Base-by-base conservation (phyloP, 2,797 vertebrate species). In the Pagetopsis macropterus region DNA sequence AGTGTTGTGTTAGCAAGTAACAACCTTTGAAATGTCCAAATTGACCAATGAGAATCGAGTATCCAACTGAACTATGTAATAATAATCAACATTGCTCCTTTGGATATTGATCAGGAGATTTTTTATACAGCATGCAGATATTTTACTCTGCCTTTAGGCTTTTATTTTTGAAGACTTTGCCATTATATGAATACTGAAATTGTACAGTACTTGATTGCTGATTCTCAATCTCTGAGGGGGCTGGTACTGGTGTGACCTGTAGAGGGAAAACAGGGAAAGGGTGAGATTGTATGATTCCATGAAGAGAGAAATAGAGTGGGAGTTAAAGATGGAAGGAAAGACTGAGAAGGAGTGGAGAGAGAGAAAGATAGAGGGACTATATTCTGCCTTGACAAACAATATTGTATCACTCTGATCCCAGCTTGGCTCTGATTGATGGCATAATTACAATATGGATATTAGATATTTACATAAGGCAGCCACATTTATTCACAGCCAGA, bases 381-480 rank as follows among this genome's bases (percentile, higher is more conserved):
- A 37, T 78, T 75, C 65, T 79, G 68, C 71, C 45, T 75, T 80
- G 84, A 86, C 88, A 87, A 84, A 64, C 60, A 68, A 78, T 82
- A 82, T 80, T 85, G 77, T 78, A 79, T 82, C 76, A 76, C 67
- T 82, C 46, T 82, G 84, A 89, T 85, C 81, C 78, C 70, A 44
- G 82, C 82, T 70, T 72, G 72, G 50, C 65, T 83, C 78, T 86
- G 86, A 91, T 82, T 89, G 84, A 86, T 88, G 77, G 81, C 76
- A 82, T 84, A 77, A 88, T 87, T 86, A 87, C 76, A 85, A 78
- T 87, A 84, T 86, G 80, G 83, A 84, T 90, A 87, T 83, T 82
- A 84, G 79, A 79, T 88, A 87, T 87, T 86, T 89, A 87, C 78
- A 85, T 88, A 79, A 74, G 65, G 69, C 59, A 31, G 56, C 21